These are phyloP conservation scores for Chirona hameri DNA, from an alignment of 2,888 invertebrate genomes.

Conservation along the genomic window DNA sequence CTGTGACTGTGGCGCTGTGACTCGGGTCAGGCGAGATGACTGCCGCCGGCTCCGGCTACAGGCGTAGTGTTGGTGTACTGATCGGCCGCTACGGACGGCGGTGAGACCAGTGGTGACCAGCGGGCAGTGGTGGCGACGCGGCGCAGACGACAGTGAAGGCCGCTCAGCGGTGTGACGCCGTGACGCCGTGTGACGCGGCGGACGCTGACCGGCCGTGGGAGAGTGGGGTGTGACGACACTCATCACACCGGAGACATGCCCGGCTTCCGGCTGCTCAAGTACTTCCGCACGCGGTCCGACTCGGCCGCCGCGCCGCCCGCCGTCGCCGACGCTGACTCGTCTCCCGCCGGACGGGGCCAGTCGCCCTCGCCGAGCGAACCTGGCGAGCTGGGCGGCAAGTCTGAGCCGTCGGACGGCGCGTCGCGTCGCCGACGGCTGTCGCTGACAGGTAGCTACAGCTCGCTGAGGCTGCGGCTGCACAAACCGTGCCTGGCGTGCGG, in stretches of 20 bases:
- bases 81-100: no score
- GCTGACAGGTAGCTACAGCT: neutral
- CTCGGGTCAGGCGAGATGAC: no score
- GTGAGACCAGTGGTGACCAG: no score
- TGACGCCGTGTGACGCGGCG: no score
- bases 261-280: constrained; percentile 38
- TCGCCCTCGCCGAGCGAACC: neutral
- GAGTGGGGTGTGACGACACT: no score
- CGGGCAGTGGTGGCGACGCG: no score
- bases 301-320: constrained; percentile 35
- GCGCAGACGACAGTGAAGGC: no score
- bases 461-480: constrained; percentile 7
- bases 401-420: constrained; percentile 38
- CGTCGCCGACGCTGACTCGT: constrained; percentile 36
- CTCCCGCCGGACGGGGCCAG: neutral
- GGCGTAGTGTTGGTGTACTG: no score
- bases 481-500: neutral
- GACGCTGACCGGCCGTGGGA: no score
- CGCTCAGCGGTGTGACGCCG: no score
- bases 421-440: constrained; percentile 34
- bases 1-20: no score
- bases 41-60: no score
- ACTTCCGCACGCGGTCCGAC: constrained; percentile 35
- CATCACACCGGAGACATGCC: constrained; percentile 34
- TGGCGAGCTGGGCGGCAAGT: neutral